Percentiles rank a stretch among this genome's conserved stretches.
Evolutionary conservation across 2,888 invertebrate species (phyloP).

Genomic region (Plusia festucae): DNA sequence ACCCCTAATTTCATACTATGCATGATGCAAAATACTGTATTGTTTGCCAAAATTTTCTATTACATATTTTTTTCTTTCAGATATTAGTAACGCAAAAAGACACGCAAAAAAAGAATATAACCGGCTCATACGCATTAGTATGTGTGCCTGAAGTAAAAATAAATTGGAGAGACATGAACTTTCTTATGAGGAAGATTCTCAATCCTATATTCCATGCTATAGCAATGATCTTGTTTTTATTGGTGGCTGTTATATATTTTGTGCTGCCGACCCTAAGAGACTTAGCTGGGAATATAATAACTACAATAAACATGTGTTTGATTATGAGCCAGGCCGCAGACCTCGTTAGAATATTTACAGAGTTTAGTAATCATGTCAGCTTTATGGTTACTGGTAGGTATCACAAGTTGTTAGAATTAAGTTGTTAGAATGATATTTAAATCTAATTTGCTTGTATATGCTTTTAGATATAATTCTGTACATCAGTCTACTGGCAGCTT

Average conservation of each 20-base stretch:
- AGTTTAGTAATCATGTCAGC: conserved; percentile 94
- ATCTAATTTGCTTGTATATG: conserved; percentile 23
- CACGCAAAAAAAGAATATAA: conserved; percentile 80
- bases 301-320: conserved; percentile 94
- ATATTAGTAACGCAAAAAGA: conserved; percentile 73
- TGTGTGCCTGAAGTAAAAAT: conserved; percentile 92
- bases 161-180: conserved; percentile 93
- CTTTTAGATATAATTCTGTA: conserved; percentile 93
- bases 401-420: too few species aligned
- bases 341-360: conserved; percentile 93
- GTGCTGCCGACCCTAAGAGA: conserved; percentile 95
- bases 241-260: conserved; percentile 94
- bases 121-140: conserved; percentile 92
- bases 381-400: conserved; percentile 93
- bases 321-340: conserved; percentile 94
- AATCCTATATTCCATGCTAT: conserved; percentile 94
- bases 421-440: neutral
- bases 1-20: too few species aligned
- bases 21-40: too few species aligned
- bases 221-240: conserved; percentile 91
- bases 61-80: conserved; percentile 73
- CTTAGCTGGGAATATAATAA: conserved; percentile 95
- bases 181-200: conserved; percentile 92
- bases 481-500: conserved; percentile 93
- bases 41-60: too few species aligned